phyloP scores from a whole-genome alignment of 2,797 vertebrate genomes.

The Mus spretus region DNA sequence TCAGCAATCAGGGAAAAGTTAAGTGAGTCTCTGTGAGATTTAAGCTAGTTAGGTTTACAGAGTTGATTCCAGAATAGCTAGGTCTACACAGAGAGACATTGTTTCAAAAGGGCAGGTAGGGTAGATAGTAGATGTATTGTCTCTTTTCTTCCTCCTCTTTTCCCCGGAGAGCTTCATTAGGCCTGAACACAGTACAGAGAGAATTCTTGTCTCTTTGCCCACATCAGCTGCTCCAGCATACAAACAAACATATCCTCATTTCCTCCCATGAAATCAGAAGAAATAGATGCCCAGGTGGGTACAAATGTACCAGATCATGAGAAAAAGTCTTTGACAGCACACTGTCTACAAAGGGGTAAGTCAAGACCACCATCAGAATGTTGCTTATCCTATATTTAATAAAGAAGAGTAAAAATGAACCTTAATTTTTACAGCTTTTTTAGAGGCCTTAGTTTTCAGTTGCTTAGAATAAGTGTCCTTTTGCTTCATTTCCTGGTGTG shows the following conservation, averaged over 20 bases:
- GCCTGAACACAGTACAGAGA: not conserved
- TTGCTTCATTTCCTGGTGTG: slow-evolving; percentile 42
- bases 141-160: no score
- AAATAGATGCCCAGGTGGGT: not conserved
- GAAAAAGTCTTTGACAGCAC: not conserved
- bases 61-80: not conserved
- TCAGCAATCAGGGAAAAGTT: not conserved
- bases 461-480: not conserved
- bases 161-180: not conserved
- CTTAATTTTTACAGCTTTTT: slow-evolving; percentile 72
- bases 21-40: not conserved
- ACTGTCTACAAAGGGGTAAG: not conserved
- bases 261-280: not conserved
- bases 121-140: not conserved
- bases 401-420: slow-evolving; percentile 26
- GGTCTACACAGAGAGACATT: not conserved
- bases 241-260: not conserved
- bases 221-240: not conserved
- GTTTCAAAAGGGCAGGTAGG: not conserved
- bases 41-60: not conserved
- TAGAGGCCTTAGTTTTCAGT: not conserved
- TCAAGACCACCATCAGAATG: not conserved
- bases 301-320: not conserved
- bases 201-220: not conserved
- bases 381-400: not conserved